Conservation (phyloP, 2,888 invertebrate genomes). For the Leptinotarsa tumamoca region DNA sequence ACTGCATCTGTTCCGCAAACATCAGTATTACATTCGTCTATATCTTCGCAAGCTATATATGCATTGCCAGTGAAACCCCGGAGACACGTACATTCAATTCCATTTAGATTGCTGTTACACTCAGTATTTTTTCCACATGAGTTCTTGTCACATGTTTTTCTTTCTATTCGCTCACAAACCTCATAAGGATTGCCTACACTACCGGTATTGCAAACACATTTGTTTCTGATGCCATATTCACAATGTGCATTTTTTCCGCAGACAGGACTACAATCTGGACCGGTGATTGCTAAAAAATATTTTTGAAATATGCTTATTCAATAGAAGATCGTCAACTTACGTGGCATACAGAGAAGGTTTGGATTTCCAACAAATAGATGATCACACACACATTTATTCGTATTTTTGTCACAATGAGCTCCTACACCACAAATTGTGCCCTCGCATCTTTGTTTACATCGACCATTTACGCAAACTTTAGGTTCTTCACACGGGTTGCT, state of each 20-base stretch:
- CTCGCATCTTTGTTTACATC: slow-evolving; percentile 90
- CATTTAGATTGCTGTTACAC: slow-evolving; percentile 80
- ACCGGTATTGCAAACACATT: slow-evolving; percentile 87
- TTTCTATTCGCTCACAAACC: slow-evolving; percentile 79
- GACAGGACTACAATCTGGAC: slow-evolving; percentile 82
- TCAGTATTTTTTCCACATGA: slow-evolving; percentile 84
- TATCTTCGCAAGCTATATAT: slow-evolving; percentile 83
- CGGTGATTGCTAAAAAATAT: slow-evolving; percentile 74
- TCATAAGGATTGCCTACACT: slow-evolving; percentile 90
- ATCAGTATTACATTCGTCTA: slow-evolving; percentile 84
- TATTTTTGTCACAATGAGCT: slow-evolving; percentile 83
- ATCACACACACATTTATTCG: slow-evolving; percentile 88
- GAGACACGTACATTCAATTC: slow-evolving; percentile 85
- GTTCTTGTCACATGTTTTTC: slow-evolving; percentile 77
- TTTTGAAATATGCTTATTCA: slow-evolving; percentile 18
- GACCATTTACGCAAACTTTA: slow-evolving; percentile 85
- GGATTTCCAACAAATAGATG: slow-evolving; percentile 91
- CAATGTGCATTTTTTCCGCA: slow-evolving; percentile 90
- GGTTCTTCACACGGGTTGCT: slow-evolving; percentile 82
- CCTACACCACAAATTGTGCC: slow-evolving; percentile 89
- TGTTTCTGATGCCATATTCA: slow-evolving; percentile 81
- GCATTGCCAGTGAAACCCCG: slow-evolving; percentile 89
- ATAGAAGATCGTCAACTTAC: slow-evolving; percentile 71
- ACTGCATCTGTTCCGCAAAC: slow-evolving; percentile 88
- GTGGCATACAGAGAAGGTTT: slow-evolving; percentile 90